Evolutionary conservation across 2,797 vertebrate species (phyloP).

Genomic region (Cichlasoma orientale): DNA sequence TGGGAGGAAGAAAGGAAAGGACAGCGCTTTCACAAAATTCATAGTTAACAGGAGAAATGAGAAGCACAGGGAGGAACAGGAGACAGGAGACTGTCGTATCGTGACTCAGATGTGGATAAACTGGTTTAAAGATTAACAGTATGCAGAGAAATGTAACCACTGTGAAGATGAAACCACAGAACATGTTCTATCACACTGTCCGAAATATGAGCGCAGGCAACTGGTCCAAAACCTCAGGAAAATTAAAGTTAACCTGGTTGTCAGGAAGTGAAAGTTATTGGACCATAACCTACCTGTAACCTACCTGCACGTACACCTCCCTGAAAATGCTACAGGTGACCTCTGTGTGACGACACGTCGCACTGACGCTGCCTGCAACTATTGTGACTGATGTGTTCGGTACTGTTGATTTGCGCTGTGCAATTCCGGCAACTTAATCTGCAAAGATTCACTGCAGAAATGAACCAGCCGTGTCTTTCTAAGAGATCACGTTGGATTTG

Average conservation of each 20-base stretch:
- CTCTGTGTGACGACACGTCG: background rate
- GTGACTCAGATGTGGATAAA: no score
- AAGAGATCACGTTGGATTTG: background rate
- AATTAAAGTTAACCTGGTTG: background rate
- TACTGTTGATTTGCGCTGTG: no score
- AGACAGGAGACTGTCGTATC: background rate
- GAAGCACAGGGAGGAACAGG: background rate
- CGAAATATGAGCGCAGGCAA: background rate
- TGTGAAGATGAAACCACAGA: background rate
- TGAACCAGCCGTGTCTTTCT: fast-evolving
- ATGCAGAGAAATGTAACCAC: fast-evolving
- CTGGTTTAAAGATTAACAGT: background rate
- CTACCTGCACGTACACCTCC: background rate
- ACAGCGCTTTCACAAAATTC: no score
- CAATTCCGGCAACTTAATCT: background rate
- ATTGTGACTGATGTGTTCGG: no score
- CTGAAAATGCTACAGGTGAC: background rate
- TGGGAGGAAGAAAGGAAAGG: no score
- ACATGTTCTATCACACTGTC: background rate
- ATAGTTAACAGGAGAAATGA: no score
- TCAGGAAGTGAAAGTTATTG: background rate
- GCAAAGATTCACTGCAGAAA: background rate
- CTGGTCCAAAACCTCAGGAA: background rate
- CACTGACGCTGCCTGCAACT: no score
- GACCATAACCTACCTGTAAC: background rate